Evolutionary conservation across 2,113 vertebrate species (phyloP), one percentile per base, ranked within the genome.

Genomic region (Rattus norvegicus): DNA sequence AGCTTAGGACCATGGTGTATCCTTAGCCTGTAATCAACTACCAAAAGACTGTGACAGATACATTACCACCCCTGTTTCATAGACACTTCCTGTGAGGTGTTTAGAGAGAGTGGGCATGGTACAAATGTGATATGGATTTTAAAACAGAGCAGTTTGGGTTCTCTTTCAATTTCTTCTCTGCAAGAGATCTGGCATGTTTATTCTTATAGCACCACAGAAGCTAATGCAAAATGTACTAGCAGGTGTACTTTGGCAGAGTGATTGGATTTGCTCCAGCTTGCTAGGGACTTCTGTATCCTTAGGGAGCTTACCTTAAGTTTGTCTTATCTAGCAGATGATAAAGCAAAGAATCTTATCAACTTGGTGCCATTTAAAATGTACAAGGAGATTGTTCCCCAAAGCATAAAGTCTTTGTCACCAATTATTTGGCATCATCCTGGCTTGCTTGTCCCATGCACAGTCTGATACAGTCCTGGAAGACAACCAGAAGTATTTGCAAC

Each of bases 21-120:
- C 33, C 10, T 33, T 33, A 47, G 59, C 33, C 6, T 26, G 70
- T 3, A 7, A 3, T 1, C 16, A 69, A 24, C 24, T 24, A 30
- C 12, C 28, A 28, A 39, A 86, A 11, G 16, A 49, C 6, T 26
- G 5, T 0, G 1, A 0, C 5, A 1, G 69, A 0, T n/a, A 10
- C 36, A 22, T 65, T 39, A 10, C 2, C 0, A 20, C 26, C 5
- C 5, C 36, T 20, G 16, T 63, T 26, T 61, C 39, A 33, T 19
- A 28, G 3, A 9, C 33, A 16, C 6, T 54, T 47, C 3, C 49
- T 89, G 20, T 4, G 24, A 33, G 2, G 0, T 54, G 6, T 52
- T 24, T 3, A 33, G 65, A 24, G 75, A 77, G 36, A 1, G 2
- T 33, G 17, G 10, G n/a, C 43, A n/a, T 73, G 39, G 24, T 89